Percentiles rank a stretch among this genome's conserved stretches.
Conservation (phyloP, 1,140 invertebrate species). For the Bilobella aurantiaca region DNA sequence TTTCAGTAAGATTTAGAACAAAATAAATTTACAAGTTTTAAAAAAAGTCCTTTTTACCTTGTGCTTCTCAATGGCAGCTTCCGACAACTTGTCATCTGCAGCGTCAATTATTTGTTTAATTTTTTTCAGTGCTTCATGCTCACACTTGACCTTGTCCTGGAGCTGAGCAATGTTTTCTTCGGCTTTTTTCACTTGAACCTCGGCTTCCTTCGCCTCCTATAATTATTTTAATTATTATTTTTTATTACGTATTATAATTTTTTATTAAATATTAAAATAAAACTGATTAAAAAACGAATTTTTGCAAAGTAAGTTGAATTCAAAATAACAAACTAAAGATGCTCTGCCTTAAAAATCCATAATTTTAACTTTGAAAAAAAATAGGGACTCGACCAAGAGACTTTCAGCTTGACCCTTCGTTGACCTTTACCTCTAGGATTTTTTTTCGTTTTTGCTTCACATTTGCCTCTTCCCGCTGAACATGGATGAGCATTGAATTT, state of each 20-base stretch:
- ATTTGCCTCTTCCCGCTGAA: slow-evolving; percentile 23
- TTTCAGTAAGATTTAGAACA: background rate
- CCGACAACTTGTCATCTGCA: slow-evolving; percentile 23
- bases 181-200: slow-evolving; percentile 21
- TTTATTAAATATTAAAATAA: too few species aligned
- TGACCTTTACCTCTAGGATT: slow-evolving; percentile 11
- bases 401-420: background rate
- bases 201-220: slow-evolving; percentile 31
- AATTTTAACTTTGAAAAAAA: background rate
- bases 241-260: too few species aligned
- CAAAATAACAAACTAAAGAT: too few species aligned
- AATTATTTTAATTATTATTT: background rate
- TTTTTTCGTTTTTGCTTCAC: slow-evolving; percentile 23
- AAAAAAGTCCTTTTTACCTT: slow-evolving; percentile 16
- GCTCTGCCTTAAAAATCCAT: too few species aligned
- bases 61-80: slow-evolving; percentile 29
- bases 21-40: background rate
- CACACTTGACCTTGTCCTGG: slow-evolving; percentile 18
- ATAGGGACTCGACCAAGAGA: too few species aligned
- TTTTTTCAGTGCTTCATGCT: slow-evolving; percentile 7
- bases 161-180: slow-evolving; percentile 23
- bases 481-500: slow-evolving; percentile 26
- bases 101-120: slow-evolving; percentile 20
- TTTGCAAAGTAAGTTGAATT: too few species aligned
- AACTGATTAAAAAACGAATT: too few species aligned